These are phyloP conservation scores for Anarhynchus alexandrinus DNA, from an alignment of 2,113 vertebrate species.

Conservation along the genomic window DNA sequence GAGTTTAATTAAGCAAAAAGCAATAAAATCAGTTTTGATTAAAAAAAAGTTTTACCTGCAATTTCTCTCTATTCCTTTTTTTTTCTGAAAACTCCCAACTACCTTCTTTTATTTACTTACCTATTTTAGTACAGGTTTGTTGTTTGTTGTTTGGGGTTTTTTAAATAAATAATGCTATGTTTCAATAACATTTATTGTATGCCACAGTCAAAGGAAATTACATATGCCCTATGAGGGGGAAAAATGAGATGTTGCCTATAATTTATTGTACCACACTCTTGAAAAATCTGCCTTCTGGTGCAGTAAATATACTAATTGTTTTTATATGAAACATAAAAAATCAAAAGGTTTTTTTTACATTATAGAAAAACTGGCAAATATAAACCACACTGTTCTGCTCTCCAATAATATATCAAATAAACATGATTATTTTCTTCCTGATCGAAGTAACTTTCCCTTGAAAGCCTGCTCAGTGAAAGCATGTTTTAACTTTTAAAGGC, in stretches of 20 bases:
- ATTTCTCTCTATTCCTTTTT: not conserved
- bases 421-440: not conserved
- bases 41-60: conserved; percentile 29
- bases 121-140: not conserved
- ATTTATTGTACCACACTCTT: not conserved
- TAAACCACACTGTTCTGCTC: not conserved
- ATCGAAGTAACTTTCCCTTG: conserved; percentile 2
- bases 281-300: conserved; percentile 6
- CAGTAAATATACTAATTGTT: conserved; percentile 19
- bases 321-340: not conserved
- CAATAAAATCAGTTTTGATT: conserved; percentile 67
- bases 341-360: not conserved
- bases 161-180: not conserved
- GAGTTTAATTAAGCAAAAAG: conserved; percentile 77
- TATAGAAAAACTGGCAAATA: not conserved
- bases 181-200: conserved; percentile 17
- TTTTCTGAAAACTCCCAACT: not conserved
- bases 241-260: not conserved
- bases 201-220: conserved; percentile 16
- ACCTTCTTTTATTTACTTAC: not conserved
- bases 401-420: conserved; percentile 32
- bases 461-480: conserved; percentile 9
- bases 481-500: conserved; percentile 36
- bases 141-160: not conserved
- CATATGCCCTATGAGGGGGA: not conserved